Percentiles rank a stretch among this genome's conserved stretches.
phyloP scores from a whole-genome alignment of 2,797 vertebrate species.

The Catostomus latipinnis region DNA sequence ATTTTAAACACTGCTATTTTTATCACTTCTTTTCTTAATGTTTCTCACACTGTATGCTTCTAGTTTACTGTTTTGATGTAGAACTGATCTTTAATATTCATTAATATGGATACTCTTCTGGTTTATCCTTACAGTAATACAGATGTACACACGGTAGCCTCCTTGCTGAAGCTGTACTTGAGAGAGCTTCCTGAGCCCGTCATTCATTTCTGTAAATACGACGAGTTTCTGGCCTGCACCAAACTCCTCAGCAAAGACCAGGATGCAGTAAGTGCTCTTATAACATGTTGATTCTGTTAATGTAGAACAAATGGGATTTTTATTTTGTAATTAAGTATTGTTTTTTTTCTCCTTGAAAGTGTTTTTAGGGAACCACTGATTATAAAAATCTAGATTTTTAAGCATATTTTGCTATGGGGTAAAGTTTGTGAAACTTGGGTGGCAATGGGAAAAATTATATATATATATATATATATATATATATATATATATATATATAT shows the following conservation, averaged over 20 bases:
- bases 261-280: conserved; percentile 82
- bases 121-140: conserved; percentile 83
- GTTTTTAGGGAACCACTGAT: too few relatives aligned
- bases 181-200: conserved; percentile 96
- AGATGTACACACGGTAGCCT: conserved; percentile 96
- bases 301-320: too few relatives aligned
- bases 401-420: too few relatives aligned
- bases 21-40: not conserved
- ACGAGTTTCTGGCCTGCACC: conserved; percentile 91
- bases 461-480: too few relatives aligned
- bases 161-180: conserved; percentile 94
- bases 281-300: not conserved
- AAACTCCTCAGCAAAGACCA: conserved; percentile 92
- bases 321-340: too few relatives aligned
- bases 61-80: not conserved
- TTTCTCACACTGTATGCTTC: not conserved
- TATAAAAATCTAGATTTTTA: too few relatives aligned
- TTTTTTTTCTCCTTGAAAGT: too few relatives aligned
- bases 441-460: too few relatives aligned
- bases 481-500: too few relatives aligned
- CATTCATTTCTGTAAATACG: conserved; percentile 91
- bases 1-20: not conserved
- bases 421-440: too few relatives aligned
- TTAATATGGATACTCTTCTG: conserved; percentile 13
- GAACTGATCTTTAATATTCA: not conserved